Conservation (phyloP, 1,140 invertebrate genomes). For the Tetraneura akinire region DNA sequence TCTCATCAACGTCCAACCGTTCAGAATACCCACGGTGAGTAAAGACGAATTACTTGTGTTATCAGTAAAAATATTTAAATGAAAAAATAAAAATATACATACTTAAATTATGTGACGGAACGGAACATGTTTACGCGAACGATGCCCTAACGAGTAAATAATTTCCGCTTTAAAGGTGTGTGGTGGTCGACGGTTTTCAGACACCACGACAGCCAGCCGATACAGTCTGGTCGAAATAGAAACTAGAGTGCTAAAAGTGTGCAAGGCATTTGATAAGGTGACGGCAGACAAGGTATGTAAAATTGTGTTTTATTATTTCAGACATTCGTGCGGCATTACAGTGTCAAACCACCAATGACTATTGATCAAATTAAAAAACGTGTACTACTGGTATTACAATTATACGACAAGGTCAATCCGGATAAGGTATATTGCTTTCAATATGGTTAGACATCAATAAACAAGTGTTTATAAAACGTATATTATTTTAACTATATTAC, state of each 20-base stretch:
- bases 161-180: conserved; percentile 10
- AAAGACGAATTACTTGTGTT: background rate
- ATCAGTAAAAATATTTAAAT: too few relatives aligned
- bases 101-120: too few relatives aligned
- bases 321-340: conserved; percentile 72
- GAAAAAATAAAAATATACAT: too few relatives aligned
- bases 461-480: too few relatives aligned
- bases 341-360: conserved; percentile 66
- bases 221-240: conserved; percentile 63
- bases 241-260: conserved; percentile 75
- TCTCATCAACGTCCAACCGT: conserved; percentile 7
- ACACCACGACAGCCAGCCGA: background rate
- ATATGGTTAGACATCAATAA: conserved; percentile 36
- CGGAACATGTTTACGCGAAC: background rate
- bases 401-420: conserved; percentile 95
- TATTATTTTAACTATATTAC: too few relatives aligned
- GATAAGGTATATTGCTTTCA: conserved; percentile 72
- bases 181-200: conserved; percentile 8
- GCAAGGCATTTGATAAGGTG: conserved; percentile 78
- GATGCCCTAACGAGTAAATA: conserved; percentile 21
- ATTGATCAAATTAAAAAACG: conserved; percentile 82
- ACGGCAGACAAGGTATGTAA: conserved; percentile 72
- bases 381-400: conserved; percentile 88
- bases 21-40: conserved; percentile 27
- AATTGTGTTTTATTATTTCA: conserved; percentile 63